Conservation (phyloP, 2,797 vertebrate genomes). For the Melanotaenia pygmaea region DNA sequence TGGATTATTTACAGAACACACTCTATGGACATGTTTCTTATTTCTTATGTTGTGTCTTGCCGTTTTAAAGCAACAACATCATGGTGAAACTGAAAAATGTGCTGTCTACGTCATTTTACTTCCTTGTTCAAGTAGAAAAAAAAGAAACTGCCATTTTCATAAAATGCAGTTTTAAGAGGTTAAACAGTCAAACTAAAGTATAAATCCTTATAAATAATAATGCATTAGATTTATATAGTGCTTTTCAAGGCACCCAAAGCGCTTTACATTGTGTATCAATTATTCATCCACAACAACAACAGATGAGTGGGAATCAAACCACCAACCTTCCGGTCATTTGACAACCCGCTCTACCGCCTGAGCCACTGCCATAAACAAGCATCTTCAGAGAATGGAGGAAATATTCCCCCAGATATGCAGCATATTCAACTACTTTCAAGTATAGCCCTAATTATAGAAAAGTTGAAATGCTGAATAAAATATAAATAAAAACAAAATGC, state of each 20-base stretch:
- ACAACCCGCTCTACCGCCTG: too few relatives aligned
- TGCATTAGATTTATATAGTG: too few relatives aligned
- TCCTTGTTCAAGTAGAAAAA: not conserved
- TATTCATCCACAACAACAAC: too few relatives aligned
- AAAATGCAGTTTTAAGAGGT: not conserved
- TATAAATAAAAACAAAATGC: too few relatives aligned
- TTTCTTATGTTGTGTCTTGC: constrained; percentile 3
- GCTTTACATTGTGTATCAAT: too few relatives aligned
- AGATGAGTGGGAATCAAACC: too few relatives aligned
- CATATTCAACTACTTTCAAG: not conserved
- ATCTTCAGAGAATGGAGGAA: not conserved
- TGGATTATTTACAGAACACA: constrained; percentile 48
- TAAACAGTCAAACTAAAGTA: not conserved
- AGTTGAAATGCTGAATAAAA: too few relatives aligned
- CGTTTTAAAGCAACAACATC: not conserved
- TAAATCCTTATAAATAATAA: not conserved
- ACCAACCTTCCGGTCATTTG: too few relatives aligned
- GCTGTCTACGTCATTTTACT: not conserved
- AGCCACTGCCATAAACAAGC: not conserved
- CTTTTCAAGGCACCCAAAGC: too few relatives aligned
- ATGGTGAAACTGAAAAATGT: not conserved
- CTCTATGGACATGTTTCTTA: not conserved
- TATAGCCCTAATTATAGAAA: too few relatives aligned
- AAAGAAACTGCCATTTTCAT: not conserved
- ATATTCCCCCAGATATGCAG: not conserved